phyloP scores from a whole-genome alignment of 2,113 vertebrate genomes.

The Lepisosteus osseus region DNA sequence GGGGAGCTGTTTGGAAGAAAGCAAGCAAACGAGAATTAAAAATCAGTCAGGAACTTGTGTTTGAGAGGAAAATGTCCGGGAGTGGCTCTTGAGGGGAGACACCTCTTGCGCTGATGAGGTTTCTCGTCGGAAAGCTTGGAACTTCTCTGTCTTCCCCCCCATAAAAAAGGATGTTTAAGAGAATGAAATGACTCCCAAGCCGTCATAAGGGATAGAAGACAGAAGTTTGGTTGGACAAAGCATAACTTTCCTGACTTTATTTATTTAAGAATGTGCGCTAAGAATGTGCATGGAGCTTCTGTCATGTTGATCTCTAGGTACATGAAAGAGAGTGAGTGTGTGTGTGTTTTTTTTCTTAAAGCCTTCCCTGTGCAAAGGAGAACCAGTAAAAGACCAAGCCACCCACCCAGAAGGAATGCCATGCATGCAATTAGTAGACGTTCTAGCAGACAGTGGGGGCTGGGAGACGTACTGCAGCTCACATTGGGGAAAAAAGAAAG shows the following conservation, averaged over 20 bases:
- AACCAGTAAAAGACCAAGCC: conserved; percentile 73
- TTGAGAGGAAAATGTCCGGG: no score
- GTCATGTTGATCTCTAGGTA: conserved; percentile 58
- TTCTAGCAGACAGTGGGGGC: conserved; percentile 57
- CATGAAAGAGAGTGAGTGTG: conserved; percentile 48
- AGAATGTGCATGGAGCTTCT: conserved; percentile 48
- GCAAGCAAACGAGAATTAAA: no score
- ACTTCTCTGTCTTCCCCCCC: no score
- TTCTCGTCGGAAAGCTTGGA: no score
- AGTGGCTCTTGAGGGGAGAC: no score
- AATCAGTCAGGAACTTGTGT: no score
- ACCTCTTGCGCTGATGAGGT: no score
- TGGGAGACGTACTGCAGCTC: conserved; percentile 50
- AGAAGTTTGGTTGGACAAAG: not conserved
- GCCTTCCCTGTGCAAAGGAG: conserved; percentile 58
- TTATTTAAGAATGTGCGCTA: conserved; percentile 26
- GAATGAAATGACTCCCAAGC: no score
- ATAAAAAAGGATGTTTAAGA: no score
- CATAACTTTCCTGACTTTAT: not conserved
- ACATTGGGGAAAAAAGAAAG: conserved; percentile 57
- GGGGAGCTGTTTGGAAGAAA: no score
- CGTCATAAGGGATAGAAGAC: not conserved
- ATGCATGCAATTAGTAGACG: conserved; percentile 79
- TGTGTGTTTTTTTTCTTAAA: conserved; percentile 47
- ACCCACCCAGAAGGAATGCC: conserved; percentile 87